Evolutionary conservation across 2,797 vertebrate species (phyloP), one percentile per base, ranked within the genome.

Genomic region (Tokudaia tokunoshimensis): DNA sequence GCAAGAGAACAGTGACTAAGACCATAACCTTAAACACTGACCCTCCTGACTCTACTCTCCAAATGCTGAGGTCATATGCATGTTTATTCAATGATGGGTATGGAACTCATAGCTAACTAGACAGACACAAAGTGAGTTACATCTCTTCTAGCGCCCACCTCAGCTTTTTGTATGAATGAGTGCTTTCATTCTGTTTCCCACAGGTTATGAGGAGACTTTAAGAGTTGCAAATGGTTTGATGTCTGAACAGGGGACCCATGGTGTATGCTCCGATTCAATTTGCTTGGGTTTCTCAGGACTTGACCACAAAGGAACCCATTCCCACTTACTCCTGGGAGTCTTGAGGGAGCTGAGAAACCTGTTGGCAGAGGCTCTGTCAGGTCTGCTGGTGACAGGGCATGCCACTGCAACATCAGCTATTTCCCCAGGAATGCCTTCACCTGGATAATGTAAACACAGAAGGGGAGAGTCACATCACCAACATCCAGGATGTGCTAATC

Each of bases 401-500:
- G 19, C 13, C 72, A 7, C 4, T 5, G 9, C 12, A 37, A 12
- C 8, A 44, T 34, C 12, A 31, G 41, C 0, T 47, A 3, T 44
- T 65, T 20, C 15, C 15, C 47, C 74, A 65, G 65, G 61, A 55
- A 34, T 2, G 3, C 24, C 41, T n/a, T 57, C 85, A 34, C 12
- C 1, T 0, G 34, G 44, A 26, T 2, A 47, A 41, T 15, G 14
- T 3, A 9, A 65, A 81, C 31, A n/a, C 5, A 37, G 92, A 74
- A 55, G 24, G 0, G 1, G 65, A 34, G 1, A 6, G 14, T 47
- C 50, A 37, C 24, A 29, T 11, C 57, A 19, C 94, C 74, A 59
- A n/a, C 1, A 5, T 19, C 31, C 6, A 29, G 37, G 3, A 52
- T 0, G 0, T 34, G 29, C 63, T 80, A 63, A 31, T 12, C 17